A percentile compares a stretch with the other conserved stretches of the same genome.
phyloP scores from a whole-genome alignment of 2,888 invertebrate genomes.

The Andrena flavipes region DNA sequence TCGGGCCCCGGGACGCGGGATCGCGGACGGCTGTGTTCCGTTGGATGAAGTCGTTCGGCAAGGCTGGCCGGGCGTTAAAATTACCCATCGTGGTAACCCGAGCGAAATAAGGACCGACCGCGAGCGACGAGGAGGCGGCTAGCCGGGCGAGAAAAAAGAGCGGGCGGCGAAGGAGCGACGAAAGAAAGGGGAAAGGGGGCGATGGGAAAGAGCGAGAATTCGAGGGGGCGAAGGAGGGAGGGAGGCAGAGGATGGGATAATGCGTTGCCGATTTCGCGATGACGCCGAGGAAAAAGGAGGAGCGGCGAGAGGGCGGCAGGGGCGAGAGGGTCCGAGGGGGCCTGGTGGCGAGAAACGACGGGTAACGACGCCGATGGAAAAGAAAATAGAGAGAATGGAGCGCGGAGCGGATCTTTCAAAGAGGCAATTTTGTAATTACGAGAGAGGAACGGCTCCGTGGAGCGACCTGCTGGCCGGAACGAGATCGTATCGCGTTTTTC shows the following conservation, averaged over 20 bases:
- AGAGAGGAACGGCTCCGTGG: conserved; percentile 75
- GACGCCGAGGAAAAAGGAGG: conserved; percentile 70
- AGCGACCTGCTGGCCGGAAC: conserved; percentile 78
- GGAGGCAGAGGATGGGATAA: conserved; percentile 65
- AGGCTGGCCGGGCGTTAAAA: conserved; percentile 71
- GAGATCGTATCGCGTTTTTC: conserved; percentile 79
- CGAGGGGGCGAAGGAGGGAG: background rate
- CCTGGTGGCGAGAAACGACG: conserved; percentile 56
- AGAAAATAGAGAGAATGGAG: conserved; percentile 73
- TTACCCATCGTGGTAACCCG: conserved; percentile 69
- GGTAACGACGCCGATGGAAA: conserved; percentile 68
- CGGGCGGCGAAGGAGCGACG: conserved; percentile 20
- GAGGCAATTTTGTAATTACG: conserved; percentile 84
- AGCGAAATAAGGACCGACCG: conserved; percentile 52
- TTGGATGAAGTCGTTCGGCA: conserved; percentile 73
- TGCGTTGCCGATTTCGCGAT: conserved; percentile 75
- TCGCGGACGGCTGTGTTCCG: conserved; percentile 68
- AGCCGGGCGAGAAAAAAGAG: conserved; percentile 50
- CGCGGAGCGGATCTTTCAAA: conserved; percentile 81
- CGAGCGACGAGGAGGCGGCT: conserved; percentile 45
- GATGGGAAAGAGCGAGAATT: background rate
- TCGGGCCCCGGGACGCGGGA: conserved; percentile 35
- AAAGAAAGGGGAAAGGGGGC: conserved; percentile 3
- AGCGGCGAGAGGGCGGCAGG: conserved; percentile 38
- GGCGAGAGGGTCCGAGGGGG: conserved; percentile 37